Evolutionary conservation across 2,113 vertebrate species (phyloP), one percentile per base, ranked within the genome.

Genomic region (Uria lomvia): DNA sequence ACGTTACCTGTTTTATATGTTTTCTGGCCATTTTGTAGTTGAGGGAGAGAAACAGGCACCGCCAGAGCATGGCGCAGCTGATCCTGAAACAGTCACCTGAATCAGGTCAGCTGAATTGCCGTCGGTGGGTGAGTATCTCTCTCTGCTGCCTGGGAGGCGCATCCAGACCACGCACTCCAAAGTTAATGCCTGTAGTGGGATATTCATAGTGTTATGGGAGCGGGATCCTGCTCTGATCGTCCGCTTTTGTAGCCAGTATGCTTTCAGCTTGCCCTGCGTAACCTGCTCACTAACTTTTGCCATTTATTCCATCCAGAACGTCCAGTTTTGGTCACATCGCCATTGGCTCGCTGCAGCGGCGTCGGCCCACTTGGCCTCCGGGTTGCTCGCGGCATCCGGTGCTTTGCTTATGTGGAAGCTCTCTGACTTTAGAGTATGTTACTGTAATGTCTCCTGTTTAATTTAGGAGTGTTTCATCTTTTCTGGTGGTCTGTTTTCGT

Each of bases 401-500:
- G 30, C 73, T 92, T 71, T 70, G 70, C 74, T 67, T 40, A 11
- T 59, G 34, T 58, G 36, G 73, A 86, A 63, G 63, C 71, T 90
- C 78, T 82, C 40, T 42, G 59, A 81, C 82, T 81, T 94, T 4
- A 38, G 70, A 76, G 52, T 42, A 29, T 17, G 62, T 84, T 86
- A 49, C 77, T 58, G 29, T 91, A 68, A 82, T 23, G 55, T 74
- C 81, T 95, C 49, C 71, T 78, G 72, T 95, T 96, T 91, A 86
- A 90, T 94, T 94, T 94, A 40, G 81, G 83, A 87, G 86, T 93
- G 88, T 91, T 96, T 96, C 95, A 91, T 96, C 93, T 95, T 95
- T 96, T 92, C 85, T 95, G 94, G 84, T 93, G 90, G 88, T 94
- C 86, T 96, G 94, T 96, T 97, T 97, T 96, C 50, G 23, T 95